Evolutionary conservation across 2,888 invertebrate species (phyloP).

Genomic region (Melanchra persicariae): DNA sequence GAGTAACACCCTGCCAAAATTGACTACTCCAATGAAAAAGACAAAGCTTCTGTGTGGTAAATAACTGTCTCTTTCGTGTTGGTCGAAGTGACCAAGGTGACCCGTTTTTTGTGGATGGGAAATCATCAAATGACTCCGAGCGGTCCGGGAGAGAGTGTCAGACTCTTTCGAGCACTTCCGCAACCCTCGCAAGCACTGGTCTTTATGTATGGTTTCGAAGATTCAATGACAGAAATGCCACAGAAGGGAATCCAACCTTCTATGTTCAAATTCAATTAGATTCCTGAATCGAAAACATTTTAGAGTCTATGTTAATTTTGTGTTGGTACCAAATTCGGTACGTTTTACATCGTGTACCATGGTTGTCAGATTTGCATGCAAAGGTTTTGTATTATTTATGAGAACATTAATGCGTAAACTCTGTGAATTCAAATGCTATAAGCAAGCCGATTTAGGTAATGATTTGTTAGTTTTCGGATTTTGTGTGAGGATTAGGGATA

Average conservation of each 20-base stretch:
- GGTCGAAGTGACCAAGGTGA: background rate
- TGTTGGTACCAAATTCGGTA: conserved; percentile 8
- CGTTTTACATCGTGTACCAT: conserved; percentile 3
- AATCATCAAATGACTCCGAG: too few relatives aligned
- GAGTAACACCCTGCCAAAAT: background rate
- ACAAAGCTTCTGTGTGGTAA: background rate
- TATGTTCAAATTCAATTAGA: conserved; percentile 28
- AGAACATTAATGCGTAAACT: conserved; percentile 19
- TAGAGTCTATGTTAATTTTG: background rate
- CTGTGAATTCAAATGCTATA: conserved; percentile 23
- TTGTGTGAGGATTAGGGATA: conserved; percentile 19
- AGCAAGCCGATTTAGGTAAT: conserved; percentile 16
- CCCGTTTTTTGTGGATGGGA: too few relatives aligned
- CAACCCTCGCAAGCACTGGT: too few relatives aligned
- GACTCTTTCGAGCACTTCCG: too few relatives aligned
- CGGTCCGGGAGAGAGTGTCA: too few relatives aligned
- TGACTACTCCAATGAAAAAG: background rate
- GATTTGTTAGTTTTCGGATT: conserved; percentile 42
- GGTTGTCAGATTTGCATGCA: conserved; percentile 39
- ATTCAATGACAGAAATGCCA: background rate
- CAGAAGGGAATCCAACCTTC: background rate
- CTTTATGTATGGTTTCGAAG: too few relatives aligned
- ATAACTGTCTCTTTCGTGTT: background rate
- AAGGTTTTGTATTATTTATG: conserved; percentile 34
- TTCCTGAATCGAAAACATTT: conserved; percentile 3